Conservation (phyloP, 2,888 invertebrate species). For the Nudaria mundana region DNA sequence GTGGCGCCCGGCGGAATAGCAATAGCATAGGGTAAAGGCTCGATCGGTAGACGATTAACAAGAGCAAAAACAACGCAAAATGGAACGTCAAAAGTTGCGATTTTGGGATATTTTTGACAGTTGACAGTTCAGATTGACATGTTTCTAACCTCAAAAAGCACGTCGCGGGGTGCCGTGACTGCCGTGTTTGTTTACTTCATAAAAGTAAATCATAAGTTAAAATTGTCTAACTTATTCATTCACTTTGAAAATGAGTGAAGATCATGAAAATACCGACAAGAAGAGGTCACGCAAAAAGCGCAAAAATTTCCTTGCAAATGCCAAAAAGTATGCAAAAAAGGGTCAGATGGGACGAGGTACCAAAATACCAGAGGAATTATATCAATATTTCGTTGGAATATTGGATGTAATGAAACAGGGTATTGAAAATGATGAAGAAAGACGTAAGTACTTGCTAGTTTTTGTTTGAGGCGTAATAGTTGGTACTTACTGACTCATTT, state of each 20-base stretch:
- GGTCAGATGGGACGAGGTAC: conserved; percentile 87
- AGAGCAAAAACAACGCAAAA: background rate
- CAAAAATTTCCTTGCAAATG: conserved; percentile 85
- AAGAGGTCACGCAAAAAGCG: conserved; percentile 82
- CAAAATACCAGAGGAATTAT: conserved; percentile 86
- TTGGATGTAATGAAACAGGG: conserved; percentile 86
- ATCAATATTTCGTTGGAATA: conserved; percentile 88
- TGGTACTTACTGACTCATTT: no score
- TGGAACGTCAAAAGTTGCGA: conserved; percentile 4
- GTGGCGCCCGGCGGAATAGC: no score
- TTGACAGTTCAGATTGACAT: no score
- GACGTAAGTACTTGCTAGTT: conserved; percentile 77
- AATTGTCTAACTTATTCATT: no score
- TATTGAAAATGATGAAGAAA: conserved; percentile 86
- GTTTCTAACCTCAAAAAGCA: conserved; percentile 32
- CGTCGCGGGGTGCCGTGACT: no score
- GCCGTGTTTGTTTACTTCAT: no score
- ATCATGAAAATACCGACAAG: conserved; percentile 45
- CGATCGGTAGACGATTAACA: no score
- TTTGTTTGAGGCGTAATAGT: no score
- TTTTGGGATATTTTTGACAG: conserved; percentile 25
- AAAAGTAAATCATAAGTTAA: no score
- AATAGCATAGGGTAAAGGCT: no score
- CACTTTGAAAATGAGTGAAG: conserved; percentile 54
- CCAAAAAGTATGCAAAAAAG: conserved; percentile 88